phyloP scores from a whole-genome alignment of 1,140 invertebrate genomes.

The Lasaia peninsularis region DNA sequence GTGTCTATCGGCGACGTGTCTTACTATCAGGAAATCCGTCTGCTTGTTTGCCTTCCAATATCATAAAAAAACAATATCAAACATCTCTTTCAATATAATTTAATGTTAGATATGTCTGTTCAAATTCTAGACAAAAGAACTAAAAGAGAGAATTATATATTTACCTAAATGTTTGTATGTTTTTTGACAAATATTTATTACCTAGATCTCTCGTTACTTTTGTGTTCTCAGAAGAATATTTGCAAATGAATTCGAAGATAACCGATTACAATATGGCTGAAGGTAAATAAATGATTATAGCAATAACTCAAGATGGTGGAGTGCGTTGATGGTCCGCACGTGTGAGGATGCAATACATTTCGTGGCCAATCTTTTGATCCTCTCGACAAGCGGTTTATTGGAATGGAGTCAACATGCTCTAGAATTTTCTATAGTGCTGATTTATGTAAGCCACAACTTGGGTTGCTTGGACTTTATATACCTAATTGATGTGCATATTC shows the following conservation, averaged over 20 bases:
- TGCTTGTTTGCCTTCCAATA: too few species aligned
- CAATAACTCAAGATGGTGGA: constrained; percentile 35
- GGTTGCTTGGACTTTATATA: neutral
- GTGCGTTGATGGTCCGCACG: constrained; percentile 35
- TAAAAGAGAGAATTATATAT: too few species aligned
- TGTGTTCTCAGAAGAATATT: neutral
- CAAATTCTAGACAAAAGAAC: too few species aligned
- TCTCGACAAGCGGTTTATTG: constrained; percentile 36
- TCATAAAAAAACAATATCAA: too few species aligned
- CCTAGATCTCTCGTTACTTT: neutral
- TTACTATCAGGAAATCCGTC: too few species aligned
- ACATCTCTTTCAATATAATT: too few species aligned
- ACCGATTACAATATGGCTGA: constrained; percentile 36
- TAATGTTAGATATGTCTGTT: too few species aligned
- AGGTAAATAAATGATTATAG: constrained; percentile 43
- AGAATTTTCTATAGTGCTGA: constrained; percentile 31
- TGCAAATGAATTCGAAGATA: constrained; percentile 3
- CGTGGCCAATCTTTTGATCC: constrained; percentile 50
- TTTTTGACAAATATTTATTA: neutral
- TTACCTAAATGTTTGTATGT: too few species aligned
- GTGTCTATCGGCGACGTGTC: too few species aligned
- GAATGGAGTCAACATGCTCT: constrained; percentile 25
- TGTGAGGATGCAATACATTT: constrained; percentile 41
- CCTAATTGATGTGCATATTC: too few species aligned
- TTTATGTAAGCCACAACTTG: constrained; percentile 28